Evolutionary conservation across 2,113 vertebrate species (phyloP).

Genomic region (Orycteropus afer): DNA sequence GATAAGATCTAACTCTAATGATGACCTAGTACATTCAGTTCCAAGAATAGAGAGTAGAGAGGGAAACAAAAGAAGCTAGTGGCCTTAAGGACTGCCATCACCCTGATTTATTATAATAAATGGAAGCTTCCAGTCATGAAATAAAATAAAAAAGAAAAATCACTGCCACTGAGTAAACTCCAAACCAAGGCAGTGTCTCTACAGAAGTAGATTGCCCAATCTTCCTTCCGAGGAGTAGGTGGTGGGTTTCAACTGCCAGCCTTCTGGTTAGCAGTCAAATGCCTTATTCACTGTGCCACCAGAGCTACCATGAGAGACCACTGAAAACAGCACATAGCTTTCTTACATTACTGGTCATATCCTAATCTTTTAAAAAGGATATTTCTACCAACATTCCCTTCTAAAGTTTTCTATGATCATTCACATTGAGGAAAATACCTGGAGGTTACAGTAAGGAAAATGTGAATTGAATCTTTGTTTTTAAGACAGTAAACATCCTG

Average conservation of each 20-base stretch:
- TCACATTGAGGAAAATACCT: constrained; percentile 36
- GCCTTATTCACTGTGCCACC: no score
- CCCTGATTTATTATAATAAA: not conserved
- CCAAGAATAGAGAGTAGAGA: not conserved
- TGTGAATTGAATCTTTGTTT: constrained; percentile 52
- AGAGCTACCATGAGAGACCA: not conserved
- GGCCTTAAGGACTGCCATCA: not conserved
- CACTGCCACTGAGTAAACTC: no score
- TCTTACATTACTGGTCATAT: not conserved
- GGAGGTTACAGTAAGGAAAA: constrained; percentile 35
- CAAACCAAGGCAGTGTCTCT: no score
- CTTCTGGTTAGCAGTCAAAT: no score
- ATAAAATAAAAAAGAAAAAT: no score
- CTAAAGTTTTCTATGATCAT: constrained; percentile 27
- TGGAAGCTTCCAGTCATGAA: no score
- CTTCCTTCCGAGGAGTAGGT: no score
- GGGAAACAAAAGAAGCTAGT: not conserved
- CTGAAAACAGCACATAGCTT: not conserved
- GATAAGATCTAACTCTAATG: not conserved
- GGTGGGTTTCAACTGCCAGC: no score
- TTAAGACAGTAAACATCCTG: constrained; percentile 5
- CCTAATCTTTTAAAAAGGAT: constrained; percentile 12
- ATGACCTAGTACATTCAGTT: not conserved
- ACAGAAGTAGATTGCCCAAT: no score
- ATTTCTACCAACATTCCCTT: not conserved